Evolutionary conservation across 2,797 vertebrate genomes (phyloP), one percentile per base, ranked within the genome.

Genomic region (Sciurus carolinensis): DNA sequence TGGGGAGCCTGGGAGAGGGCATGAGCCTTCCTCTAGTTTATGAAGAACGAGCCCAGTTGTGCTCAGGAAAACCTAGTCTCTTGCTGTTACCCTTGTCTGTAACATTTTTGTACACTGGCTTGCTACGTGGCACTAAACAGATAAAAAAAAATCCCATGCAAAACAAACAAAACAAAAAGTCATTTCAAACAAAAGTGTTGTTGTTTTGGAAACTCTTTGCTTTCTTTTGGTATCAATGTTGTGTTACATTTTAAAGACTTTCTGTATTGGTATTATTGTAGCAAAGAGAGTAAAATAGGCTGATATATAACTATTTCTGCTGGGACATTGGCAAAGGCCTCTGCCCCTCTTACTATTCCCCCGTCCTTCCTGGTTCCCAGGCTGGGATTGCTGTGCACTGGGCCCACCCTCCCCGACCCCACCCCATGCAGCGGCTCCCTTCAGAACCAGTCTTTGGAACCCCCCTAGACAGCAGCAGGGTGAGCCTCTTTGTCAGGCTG

Each of bases 181-280:
- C 62, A 11, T 82, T 94, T 90, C 15, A 87, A 50, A 81, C 80
- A 69, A 80, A 77, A 50, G 87, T 79, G 26, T 92, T 92, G 26
- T 92, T 92, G 42, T 93, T 95, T 79, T 52, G 57, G 59, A 89
- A 95, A 95, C 44, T 73, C 72, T 96, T 62, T 54, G 90, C 67
- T 96, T 96, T 75, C 81, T 89, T 97, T 95, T 17, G 1, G 52
- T 96, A 89, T 97, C 86, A 69, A 5, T 91, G 80, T 88, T 72
- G 44, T 94, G 18, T 94, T 87, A 6, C 69, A 33, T 73, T 87
- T 90, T 66, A 81, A 97, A 81, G 89, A 77, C 26, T 64, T 90
- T 44, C 87, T 94, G n/a, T 88, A 22, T 73, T 69, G 87, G 36
- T 94, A 26, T 91, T 72, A 69, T 3, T 91, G 66, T 95, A 81